Percentiles rank a stretch among this genome's conserved stretches.
Evolutionary conservation across 1,140 invertebrate species (phyloP).

Genomic region (Gerris buenoi): DNA sequence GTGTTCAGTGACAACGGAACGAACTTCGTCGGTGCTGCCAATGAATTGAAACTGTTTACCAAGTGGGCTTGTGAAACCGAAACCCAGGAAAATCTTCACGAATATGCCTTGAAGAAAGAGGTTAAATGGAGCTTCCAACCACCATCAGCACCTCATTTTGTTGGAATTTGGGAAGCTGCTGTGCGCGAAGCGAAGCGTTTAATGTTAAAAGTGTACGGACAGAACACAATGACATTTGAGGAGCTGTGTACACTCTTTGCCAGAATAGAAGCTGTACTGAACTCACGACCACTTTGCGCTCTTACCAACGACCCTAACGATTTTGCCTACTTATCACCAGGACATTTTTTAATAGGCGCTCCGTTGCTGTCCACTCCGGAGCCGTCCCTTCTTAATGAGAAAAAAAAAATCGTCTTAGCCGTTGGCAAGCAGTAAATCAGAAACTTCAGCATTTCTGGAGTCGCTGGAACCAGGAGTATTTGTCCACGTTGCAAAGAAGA

Average conservation of each 20-base stretch:
- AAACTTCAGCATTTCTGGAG: neutral
- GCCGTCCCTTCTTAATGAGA: neutral
- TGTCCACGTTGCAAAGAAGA: neutral
- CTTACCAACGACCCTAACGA: conserved; percentile 22
- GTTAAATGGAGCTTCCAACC: conserved; percentile 33
- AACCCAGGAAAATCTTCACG: conserved; percentile 2
- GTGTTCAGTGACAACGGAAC: conserved; percentile 13
- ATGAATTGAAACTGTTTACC: neutral
- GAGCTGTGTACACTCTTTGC: conserved; percentile 16
- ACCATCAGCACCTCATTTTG: conserved; percentile 29
- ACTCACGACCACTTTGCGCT: conserved; percentile 17
- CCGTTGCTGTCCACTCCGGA: neutral
- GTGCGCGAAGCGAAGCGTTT: conserved; percentile 29
- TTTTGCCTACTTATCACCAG: conserved; percentile 18
- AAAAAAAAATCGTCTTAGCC: neutral
- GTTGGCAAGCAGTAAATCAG: neutral
- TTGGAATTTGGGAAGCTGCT: conserved; percentile 30
- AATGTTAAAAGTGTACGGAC: conserved; percentile 20
- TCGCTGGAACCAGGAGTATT: neutral
- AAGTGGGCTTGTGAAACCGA: neutral
- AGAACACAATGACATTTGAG: conserved; percentile 16
- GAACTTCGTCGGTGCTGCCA: conserved; percentile 14
- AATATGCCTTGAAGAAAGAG: conserved; percentile 16
- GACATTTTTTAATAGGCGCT: conserved; percentile 22
- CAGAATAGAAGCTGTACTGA: conserved; percentile 21